These are phyloP conservation scores for Platysteira castanea DNA, from an alignment of 2,113 vertebrate species.

Conservation along the genomic window DNA sequence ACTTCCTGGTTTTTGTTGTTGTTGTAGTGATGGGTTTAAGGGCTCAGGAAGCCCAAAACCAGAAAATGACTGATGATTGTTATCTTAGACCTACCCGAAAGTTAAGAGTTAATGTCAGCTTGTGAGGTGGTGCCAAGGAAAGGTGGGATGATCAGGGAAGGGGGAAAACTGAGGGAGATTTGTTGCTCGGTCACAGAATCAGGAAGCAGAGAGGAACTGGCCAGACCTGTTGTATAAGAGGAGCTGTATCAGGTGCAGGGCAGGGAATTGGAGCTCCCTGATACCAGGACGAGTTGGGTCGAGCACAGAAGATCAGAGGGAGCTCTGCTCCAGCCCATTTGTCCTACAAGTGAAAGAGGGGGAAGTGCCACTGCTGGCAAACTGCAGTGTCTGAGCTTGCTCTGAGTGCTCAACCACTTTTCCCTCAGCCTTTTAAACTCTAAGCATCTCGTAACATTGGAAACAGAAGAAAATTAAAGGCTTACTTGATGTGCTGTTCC, in stretches of 20 bases:
- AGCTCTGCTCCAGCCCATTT: background rate
- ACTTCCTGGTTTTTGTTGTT: background rate
- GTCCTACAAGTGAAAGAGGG: background rate
- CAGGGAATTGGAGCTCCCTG: background rate
- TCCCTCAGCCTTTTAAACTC: background rate
- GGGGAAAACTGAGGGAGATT: background rate
- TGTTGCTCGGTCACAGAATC: background rate
- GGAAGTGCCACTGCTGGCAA: background rate
- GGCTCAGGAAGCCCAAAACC: background rate
- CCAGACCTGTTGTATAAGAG: background rate
- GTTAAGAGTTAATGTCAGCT: background rate
- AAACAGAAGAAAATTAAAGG: background rate
- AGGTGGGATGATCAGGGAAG: background rate
- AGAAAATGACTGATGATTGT: rapidly evolving
- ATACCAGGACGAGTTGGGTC: rapidly evolving
- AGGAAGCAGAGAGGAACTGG: constrained; percentile 21
- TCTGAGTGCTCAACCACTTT: background rate
- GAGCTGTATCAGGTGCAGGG: background rate
- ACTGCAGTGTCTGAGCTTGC: background rate
- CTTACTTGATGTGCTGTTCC: background rate
- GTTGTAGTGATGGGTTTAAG: background rate
- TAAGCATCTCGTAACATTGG: rapidly evolving
- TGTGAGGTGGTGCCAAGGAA: background rate
- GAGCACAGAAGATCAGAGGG: background rate
- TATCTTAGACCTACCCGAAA: background rate